Percentiles rank a stretch among this genome's conserved stretches.
Conservation (phyloP, 2,888 invertebrate species). For the Dryomyza anilis region DNA sequence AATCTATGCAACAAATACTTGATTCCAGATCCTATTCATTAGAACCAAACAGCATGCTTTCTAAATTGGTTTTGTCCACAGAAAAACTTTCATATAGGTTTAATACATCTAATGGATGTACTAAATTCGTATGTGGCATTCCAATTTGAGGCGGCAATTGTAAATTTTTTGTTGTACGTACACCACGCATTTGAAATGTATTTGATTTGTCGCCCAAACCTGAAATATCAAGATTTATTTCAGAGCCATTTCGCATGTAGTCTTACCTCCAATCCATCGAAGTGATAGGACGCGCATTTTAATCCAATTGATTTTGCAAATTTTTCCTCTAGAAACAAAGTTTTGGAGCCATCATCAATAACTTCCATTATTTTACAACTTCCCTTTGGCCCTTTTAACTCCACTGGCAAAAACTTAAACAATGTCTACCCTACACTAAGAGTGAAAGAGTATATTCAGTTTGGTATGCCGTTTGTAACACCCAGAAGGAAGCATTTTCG, state of each 20-base stretch:
- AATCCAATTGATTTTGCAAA: slow-evolving; percentile 11
- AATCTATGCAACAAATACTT: not conserved
- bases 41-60: slow-evolving; percentile 10
- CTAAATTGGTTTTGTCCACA: slow-evolving; percentile 12
- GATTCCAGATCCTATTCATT: not conserved
- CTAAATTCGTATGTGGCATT: slow-evolving; percentile 13
- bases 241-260: not conserved
- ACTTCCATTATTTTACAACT: slow-evolving; percentile 6
- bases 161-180: slow-evolving; percentile 17
- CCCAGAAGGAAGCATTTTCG: too few relatives aligned
- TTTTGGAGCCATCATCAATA: slow-evolving; percentile 17
- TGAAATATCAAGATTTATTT: slow-evolving; percentile 13
- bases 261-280: not conserved
- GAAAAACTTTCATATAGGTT: slow-evolving; percentile 8
- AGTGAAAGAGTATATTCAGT: too few relatives aligned
- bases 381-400: slow-evolving; percentile 4
- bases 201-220: not conserved
- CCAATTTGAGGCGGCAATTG: slow-evolving; percentile 18
- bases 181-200: slow-evolving; percentile 12
- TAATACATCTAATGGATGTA: slow-evolving; percentile 8
- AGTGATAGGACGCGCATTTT: not conserved
- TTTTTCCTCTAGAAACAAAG: slow-evolving; percentile 10
- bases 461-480: too few relatives aligned
- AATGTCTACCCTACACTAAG: too few relatives aligned
- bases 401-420: slow-evolving; percentile 20